A percentile compares a stretch with the other conserved stretches of the same genome.
Conservation (phyloP, 2,888 invertebrate genomes). For the Polymixis flavicincta region DNA sequence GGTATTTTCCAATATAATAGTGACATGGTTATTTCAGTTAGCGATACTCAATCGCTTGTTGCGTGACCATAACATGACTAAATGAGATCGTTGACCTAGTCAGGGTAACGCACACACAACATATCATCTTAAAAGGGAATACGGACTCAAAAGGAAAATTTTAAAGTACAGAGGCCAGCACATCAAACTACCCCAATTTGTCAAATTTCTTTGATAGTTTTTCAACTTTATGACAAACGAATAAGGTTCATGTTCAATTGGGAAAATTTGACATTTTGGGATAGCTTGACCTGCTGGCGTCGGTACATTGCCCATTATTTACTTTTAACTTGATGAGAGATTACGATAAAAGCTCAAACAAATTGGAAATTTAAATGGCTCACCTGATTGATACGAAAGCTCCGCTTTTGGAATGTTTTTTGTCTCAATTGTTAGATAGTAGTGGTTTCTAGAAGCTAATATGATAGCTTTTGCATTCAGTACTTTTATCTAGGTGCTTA, state of each 20-base stretch:
- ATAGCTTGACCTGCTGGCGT: no score
- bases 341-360: slow-evolving; percentile 2
- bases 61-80: slow-evolving; percentile 34
- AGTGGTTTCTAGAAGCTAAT: not conserved
- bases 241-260: no score
- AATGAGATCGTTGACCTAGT: slow-evolving; percentile 63
- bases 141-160: slow-evolving; percentile 22
- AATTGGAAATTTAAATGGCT: not conserved
- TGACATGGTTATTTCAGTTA: not conserved
- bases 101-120: slow-evolving; percentile 40
- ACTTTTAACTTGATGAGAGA: slow-evolving; percentile 9
- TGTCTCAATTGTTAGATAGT: not conserved
- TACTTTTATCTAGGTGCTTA: no score
- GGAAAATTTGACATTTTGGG: no score
- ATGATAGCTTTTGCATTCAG: no score
- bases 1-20: not conserved
- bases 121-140: slow-evolving; percentile 49
- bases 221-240: no score
- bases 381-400: slow-evolving; percentile 10
- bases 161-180: slow-evolving; percentile 27
- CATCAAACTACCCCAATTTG: no score
- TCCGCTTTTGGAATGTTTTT: not conserved
- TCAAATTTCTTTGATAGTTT: no score
- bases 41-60: slow-evolving; percentile 27
- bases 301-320: slow-evolving; percentile 32